phyloP scores from a whole-genome alignment of 2,888 invertebrate species.

The Kryphioiulus occultus region DNA sequence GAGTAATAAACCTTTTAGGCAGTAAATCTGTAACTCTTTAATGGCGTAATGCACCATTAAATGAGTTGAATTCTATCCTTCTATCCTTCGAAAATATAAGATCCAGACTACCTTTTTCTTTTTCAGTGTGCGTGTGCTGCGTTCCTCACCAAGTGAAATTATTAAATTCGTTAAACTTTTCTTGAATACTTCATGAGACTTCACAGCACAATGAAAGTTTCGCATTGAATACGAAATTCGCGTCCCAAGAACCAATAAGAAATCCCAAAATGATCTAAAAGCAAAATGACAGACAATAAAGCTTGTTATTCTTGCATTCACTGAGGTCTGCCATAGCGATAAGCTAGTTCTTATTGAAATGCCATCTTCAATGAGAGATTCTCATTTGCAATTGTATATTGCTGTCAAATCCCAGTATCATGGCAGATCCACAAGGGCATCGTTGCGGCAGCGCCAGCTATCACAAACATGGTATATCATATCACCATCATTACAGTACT shows the following conservation, averaged over 20 bases:
- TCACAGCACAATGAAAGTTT: too few species aligned
- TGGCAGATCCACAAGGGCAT: background rate
- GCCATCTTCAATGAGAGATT: background rate
- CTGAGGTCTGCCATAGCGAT: background rate
- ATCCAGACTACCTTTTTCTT: background rate
- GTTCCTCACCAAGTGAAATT: background rate
- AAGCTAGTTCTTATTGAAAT: background rate
- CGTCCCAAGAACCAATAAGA: background rate
- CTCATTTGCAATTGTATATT: background rate
- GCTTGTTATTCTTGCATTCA: background rate
- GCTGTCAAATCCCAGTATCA: background rate
- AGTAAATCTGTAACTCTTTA: too few species aligned
- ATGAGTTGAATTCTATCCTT: too few species aligned
- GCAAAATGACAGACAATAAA: background rate
- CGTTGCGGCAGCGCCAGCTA: background rate
- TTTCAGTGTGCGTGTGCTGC: too few species aligned
- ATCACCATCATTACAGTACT: background rate
- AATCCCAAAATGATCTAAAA: background rate
- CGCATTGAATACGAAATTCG: background rate
- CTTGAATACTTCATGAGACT: too few species aligned
- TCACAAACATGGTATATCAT: background rate
- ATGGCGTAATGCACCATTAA: too few species aligned
- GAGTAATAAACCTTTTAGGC: too few species aligned
- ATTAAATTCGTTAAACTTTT: too few species aligned
- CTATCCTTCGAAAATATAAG: background rate